These are phyloP conservation scores for Phthorimaea operculella DNA, from an alignment of 1,140 invertebrate genomes.

Conservation along the genomic window DNA sequence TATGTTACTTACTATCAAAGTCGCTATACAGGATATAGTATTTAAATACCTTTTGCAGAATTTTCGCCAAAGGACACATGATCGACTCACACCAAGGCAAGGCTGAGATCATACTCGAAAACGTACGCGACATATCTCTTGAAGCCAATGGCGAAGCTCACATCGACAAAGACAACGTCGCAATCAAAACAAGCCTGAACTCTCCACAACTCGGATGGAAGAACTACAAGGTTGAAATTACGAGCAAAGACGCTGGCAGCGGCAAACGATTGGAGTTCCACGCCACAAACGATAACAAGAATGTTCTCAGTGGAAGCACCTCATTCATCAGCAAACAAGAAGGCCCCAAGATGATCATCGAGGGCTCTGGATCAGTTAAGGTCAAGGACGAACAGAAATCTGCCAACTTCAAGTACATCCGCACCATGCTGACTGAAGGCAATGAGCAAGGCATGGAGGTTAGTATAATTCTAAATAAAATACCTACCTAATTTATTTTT, in stretches of 20 bases:
- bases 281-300: conserved; percentile 72
- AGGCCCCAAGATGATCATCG: conserved; percentile 75
- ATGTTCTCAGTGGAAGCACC: conserved; percentile 75
- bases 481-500: not conserved
- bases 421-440: conserved; percentile 69
- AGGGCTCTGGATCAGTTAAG: conserved; percentile 75
- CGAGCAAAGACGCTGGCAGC: conserved; percentile 70
- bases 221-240: conserved; percentile 73
- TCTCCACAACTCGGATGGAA: conserved; percentile 74
- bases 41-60: conserved; percentile 29
- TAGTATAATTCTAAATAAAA: not conserved
- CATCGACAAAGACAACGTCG: conserved; percentile 74
- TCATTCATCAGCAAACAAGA: conserved; percentile 78
- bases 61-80: conserved; percentile 67
- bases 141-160: conserved; percentile 68
- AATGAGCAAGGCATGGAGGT: conserved; percentile 73
- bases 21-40: not conserved
- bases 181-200: conserved; percentile 72
- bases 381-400: conserved; percentile 73
- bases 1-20: not conserved
- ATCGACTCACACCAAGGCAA: conserved; percentile 69
- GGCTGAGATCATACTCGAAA: conserved; percentile 64
- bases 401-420: conserved; percentile 78
- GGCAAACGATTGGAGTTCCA: conserved; percentile 73
- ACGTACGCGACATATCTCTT: conserved; percentile 65